These are phyloP conservation scores for Xylocampa areola DNA, from an alignment of 2,888 invertebrate species.

Conservation along the genomic window DNA sequence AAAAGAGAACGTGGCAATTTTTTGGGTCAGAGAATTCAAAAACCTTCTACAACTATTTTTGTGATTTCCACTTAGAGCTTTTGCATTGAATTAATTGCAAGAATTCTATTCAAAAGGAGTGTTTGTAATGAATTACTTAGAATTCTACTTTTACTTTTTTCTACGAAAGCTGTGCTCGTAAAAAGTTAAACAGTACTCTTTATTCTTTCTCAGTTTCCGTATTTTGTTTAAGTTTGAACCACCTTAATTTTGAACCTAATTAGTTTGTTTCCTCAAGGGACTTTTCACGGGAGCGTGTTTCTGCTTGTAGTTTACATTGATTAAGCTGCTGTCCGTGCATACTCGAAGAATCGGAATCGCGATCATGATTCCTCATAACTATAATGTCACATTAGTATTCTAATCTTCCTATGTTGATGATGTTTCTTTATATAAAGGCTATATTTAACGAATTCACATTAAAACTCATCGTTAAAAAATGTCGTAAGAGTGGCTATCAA, in stretches of 20 bases:
- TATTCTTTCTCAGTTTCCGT: conserved; percentile 34
- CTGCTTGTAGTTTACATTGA: not conserved
- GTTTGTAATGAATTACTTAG: conserved; percentile 31
- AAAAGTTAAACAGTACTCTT: conserved; percentile 38
- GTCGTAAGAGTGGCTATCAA: too few species aligned
- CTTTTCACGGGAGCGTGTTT: not conserved
- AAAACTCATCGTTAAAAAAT: too few species aligned
- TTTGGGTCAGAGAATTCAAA: too few species aligned
- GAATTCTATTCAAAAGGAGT: conserved; percentile 23
- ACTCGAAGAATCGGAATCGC: too few species aligned
- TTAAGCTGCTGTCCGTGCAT: too few species aligned
- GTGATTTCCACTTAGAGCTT: not conserved
- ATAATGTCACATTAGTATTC: too few species aligned
- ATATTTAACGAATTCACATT: too few species aligned
- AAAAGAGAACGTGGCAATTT: not conserved
- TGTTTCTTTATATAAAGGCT: too few species aligned
- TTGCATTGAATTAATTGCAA: conserved; percentile 9
- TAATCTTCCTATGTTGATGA: too few species aligned
- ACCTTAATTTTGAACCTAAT: conserved; percentile 35
- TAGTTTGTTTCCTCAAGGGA: conserved; percentile 13
- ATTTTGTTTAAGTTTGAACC: conserved; percentile 30
- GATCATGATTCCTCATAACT: too few species aligned
- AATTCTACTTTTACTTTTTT: conserved; percentile 20
- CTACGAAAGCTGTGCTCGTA: conserved; percentile 13
- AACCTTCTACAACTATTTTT: too few species aligned